Base-by-base conservation (phyloP, 2,113 vertebrate genomes). In the Gracilinanus agilis region DNA sequence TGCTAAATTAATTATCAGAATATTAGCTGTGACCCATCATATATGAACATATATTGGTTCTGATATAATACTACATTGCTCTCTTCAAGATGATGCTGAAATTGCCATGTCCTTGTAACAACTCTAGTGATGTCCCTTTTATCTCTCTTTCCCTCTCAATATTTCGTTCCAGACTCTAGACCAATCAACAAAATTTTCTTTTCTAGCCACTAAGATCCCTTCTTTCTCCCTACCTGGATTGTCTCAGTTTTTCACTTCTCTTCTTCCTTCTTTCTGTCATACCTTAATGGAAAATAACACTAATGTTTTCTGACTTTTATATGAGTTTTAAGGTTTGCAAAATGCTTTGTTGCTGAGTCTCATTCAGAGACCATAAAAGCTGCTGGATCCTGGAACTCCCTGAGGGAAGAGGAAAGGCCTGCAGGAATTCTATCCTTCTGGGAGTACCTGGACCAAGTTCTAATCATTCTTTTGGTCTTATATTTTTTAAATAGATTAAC, bases 161-260 rank as follows among this genome's bases (percentile, higher is more conserved):
- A 21, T 83, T 40, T n/a, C 67, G 21, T 6, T 83, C n/a, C 1
- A 40, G 23, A 6, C 1, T 83, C n/a, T 7, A 40, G n/a, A 83
- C 67, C 67, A 40, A 83, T 40, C 16, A 83, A 40, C 13, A 23
- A 83, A 40, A 40, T 40, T 40, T 40, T 83, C 1, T 83, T 40
- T 16, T 40, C 67, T 40, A 1, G 21, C 67, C 21, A 21, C n/a
- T 83, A 75, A 83, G 16, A 83, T 83, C 67, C n/a, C 19, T 83
- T 83, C 67, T 83, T 83, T 83, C 67, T 40, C 67, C n/a, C n/a
- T 83, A 83, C n/a, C n/a, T 83, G 67, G n/a, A 83, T 83, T 83
- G 6, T 83, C 19, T 83, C n/a, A 34, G 21, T 40, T 40, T 83
- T 40, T 19, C 19, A 21, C 67, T 40, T 83, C n/a, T n/a, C 16